Conservation (phyloP, 23 tunicate species). For the Halocynthia roretzi region DNA sequence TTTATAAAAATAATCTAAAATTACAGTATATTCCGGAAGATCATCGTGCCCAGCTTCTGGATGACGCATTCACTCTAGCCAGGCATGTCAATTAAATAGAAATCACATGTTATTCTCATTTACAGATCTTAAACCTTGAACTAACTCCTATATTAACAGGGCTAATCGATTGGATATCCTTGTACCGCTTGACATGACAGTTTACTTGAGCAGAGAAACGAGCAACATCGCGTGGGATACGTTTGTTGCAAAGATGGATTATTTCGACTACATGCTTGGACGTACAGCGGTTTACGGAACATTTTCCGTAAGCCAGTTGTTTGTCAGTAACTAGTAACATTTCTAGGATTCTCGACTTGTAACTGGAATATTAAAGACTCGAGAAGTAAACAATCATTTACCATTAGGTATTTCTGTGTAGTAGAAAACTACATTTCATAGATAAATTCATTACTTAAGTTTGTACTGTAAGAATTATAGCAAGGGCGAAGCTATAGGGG, state of each 20-base stretch:
- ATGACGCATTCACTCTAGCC: slow-evolving; percentile 66
- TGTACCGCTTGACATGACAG: slow-evolving; percentile 29
- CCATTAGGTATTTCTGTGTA: no score
- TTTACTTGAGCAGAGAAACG: slow-evolving; percentile 19
- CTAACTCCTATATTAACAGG: slow-evolving; percentile 1
- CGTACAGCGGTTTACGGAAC: slow-evolving; percentile 42
- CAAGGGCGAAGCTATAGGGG: no score
- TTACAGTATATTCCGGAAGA: slow-evolving; percentile 27
- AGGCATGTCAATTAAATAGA: slow-evolving; percentile 19
- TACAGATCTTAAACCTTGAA: background rate
- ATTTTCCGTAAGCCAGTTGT: slow-evolving; percentile 33
- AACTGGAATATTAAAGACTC: no score
- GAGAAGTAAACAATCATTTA: no score
- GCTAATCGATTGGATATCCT: slow-evolving; percentile 17
- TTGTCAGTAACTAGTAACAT: no score
- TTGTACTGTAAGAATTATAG: no score
- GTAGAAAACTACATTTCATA: no score
- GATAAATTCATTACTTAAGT: no score
- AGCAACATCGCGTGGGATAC: slow-evolving; percentile 48
- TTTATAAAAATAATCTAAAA: no score
- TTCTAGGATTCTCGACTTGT: no score
- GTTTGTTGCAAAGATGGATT: slow-evolving; percentile 28
- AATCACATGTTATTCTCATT: background rate
- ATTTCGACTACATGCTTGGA: slow-evolving; percentile 37
- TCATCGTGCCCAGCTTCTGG: slow-evolving; percentile 47